A percentile compares a stretch with the other conserved stretches of the same genome.
Evolutionary conservation across 2,797 vertebrate species (phyloP).

Genomic region (Meda fulgida): DNA sequence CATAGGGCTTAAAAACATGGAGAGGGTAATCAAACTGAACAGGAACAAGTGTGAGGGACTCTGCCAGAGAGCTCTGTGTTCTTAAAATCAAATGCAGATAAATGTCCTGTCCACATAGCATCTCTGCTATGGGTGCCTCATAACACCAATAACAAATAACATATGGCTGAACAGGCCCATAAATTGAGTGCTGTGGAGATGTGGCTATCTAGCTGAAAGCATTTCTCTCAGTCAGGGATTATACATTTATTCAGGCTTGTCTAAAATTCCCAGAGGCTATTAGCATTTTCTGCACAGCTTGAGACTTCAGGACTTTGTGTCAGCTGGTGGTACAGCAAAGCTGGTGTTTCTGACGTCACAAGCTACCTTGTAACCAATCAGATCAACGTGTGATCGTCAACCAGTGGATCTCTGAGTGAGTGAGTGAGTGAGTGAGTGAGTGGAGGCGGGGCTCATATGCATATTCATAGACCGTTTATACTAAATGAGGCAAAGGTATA

Average conservation of each 20-base stretch:
- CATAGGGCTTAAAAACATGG: no score
- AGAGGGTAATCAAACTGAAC: no score
- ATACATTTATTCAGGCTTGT: slow-evolving; percentile 33
- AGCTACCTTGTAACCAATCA: no score
- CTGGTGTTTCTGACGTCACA: no score
- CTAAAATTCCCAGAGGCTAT: slow-evolving; percentile 27
- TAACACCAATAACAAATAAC: slow-evolving; percentile 40
- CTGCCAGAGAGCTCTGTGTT: neutral
- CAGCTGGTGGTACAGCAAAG: neutral
- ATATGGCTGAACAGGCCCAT: slow-evolving; percentile 26
- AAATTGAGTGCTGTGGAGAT: slow-evolving; percentile 52
- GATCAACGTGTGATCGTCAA: no score
- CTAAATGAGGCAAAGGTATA: no score
- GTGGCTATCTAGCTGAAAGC: slow-evolving; percentile 45
- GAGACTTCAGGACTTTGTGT: neutral
- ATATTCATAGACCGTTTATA: no score
- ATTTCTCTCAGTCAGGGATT: slow-evolving; percentile 44
- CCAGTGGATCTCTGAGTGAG: no score
- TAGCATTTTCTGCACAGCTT: neutral
- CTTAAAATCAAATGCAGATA: neutral
- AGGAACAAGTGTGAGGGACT: neutral
- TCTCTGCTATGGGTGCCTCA: neutral
- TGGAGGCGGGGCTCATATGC: no score
- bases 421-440: no score
- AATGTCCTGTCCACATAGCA: slow-evolving; percentile 13